phyloP scores from a whole-genome alignment of 2,113 vertebrate genomes.

The Callionymus lyra region DNA sequence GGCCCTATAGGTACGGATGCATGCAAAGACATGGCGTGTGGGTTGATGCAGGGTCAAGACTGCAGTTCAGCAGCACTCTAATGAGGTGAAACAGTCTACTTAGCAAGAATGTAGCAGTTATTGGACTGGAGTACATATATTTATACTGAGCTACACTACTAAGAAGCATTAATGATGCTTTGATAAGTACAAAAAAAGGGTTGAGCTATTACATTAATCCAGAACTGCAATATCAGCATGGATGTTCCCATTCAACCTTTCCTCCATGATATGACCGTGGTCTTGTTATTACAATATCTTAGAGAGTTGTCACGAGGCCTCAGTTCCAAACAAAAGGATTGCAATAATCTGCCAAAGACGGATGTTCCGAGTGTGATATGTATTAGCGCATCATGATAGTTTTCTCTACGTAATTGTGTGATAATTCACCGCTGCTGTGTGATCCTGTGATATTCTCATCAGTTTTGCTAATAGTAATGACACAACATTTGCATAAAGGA shows the following conservation, averaged over 20 bases:
- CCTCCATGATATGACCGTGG: slow-evolving; percentile 9
- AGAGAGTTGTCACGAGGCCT: slow-evolving; percentile 12
- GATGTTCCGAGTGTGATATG: slow-evolving; percentile 25
- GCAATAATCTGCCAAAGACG: slow-evolving; percentile 37
- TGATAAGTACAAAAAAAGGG: slow-evolving; percentile 32
- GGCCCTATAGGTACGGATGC: slow-evolving; percentile 24
- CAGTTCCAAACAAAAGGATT: slow-evolving; percentile 22
- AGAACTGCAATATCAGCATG: slow-evolving; percentile 16
- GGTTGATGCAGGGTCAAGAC: slow-evolving; percentile 19
- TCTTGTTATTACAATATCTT: slow-evolving; percentile 11
- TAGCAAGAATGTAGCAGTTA: slow-evolving; percentile 29
- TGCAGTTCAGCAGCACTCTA: slow-evolving; percentile 20
- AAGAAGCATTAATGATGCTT: slow-evolving; percentile 22
- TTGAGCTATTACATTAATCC: slow-evolving; percentile 23
- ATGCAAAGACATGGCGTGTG: slow-evolving; percentile 9
- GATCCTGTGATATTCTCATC: slow-evolving; percentile 52
- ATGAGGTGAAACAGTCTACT: slow-evolving; percentile 38
- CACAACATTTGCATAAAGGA: slow-evolving; percentile 60
- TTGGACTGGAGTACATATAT: slow-evolving; percentile 21
- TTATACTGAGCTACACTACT: slow-evolving; percentile 27
- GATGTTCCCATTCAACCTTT: slow-evolving; percentile 11
- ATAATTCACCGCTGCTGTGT: slow-evolving; percentile 45
- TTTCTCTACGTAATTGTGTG: slow-evolving; percentile 32
- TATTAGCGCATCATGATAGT: slow-evolving; percentile 42
- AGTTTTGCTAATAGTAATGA: slow-evolving; percentile 58